These are phyloP conservation scores for Heliornis fulica DNA, from an alignment of 2,113 vertebrate genomes.

Conservation along the genomic window DNA sequence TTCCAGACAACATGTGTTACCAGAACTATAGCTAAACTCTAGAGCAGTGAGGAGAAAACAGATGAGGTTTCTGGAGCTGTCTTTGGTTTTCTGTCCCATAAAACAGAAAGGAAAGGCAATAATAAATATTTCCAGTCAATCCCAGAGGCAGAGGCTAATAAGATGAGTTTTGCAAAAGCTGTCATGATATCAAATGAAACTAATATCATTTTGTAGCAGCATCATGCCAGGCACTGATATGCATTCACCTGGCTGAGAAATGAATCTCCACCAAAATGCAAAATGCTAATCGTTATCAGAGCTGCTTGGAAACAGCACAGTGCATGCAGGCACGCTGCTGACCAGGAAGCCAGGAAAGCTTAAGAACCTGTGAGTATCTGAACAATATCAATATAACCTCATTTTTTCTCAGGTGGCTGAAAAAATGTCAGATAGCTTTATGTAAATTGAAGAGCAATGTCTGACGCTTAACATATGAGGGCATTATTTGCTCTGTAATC, in stretches of 20 bases:
- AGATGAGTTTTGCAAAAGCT: background rate
- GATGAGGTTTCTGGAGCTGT: background rate
- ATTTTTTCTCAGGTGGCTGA: background rate
- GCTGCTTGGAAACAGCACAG: background rate
- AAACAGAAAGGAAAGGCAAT: background rate
- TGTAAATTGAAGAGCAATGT: background rate
- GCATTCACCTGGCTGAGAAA: background rate
- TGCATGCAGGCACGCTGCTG: background rate
- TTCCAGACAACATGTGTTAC: background rate
- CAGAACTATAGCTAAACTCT: background rate
- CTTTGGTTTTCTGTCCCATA: background rate
- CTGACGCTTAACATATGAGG: background rate
- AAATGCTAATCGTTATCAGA: background rate
- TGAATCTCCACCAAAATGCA: background rate
- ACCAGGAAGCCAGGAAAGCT: background rate
- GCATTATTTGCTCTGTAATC: background rate
- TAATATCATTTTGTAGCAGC: background rate
- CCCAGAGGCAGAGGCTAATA: background rate
- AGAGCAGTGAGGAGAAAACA: background rate
- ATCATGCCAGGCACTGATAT: background rate
- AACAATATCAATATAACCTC: background rate
- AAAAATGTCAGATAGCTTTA: background rate
- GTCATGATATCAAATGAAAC: background rate
- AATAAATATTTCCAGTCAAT: background rate
- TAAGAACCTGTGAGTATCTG: background rate